Evolutionary conservation across 1,140 invertebrate genomes (phyloP).

Genomic region (Drosophila miranda): DNA sequence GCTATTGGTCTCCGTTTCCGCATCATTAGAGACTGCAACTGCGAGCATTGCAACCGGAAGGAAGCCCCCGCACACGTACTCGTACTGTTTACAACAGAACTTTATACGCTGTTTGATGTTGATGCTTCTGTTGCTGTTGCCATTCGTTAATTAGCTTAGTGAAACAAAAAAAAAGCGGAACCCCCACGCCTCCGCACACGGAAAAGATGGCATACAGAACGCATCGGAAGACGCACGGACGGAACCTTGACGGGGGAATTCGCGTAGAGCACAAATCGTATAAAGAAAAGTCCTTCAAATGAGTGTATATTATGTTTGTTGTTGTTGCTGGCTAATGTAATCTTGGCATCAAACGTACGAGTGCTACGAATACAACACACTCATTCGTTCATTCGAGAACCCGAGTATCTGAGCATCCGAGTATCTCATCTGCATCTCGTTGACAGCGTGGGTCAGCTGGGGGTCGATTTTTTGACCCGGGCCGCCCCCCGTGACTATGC

Average conservation of each 20-base stretch:
- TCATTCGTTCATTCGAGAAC: too few species aligned
- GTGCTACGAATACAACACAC: slow-evolving; percentile 9
- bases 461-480: too few species aligned
- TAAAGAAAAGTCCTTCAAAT: slow-evolving; percentile 22
- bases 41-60: slow-evolving; percentile 41
- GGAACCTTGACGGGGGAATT: slow-evolving; percentile 30
- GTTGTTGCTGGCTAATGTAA: slow-evolving; percentile 1
- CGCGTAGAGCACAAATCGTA: slow-evolving; percentile 6
- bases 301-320: not conserved
- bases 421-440: too few species aligned
- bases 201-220: not conserved
- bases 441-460: too few species aligned
- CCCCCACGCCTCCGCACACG: too few species aligned
- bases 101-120: slow-evolving; percentile 15
- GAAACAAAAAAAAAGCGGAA: slow-evolving; percentile 16
- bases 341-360: slow-evolving; percentile 27
- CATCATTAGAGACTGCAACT: slow-evolving; percentile 44
- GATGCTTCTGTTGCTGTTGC: slow-evolving; percentile 16
- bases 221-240: slow-evolving; percentile 9
- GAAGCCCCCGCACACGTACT: slow-evolving; percentile 9
- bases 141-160: slow-evolving; percentile 46
- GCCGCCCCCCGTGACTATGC: too few species aligned
- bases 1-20: slow-evolving; percentile 42
- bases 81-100: slow-evolving; percentile 31
- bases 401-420: too few species aligned